Percentiles rank a stretch among this genome's conserved stretches.
phyloP scores from a whole-genome alignment of 2,797 vertebrate species.

The Brotogeris chrysoptera region DNA sequence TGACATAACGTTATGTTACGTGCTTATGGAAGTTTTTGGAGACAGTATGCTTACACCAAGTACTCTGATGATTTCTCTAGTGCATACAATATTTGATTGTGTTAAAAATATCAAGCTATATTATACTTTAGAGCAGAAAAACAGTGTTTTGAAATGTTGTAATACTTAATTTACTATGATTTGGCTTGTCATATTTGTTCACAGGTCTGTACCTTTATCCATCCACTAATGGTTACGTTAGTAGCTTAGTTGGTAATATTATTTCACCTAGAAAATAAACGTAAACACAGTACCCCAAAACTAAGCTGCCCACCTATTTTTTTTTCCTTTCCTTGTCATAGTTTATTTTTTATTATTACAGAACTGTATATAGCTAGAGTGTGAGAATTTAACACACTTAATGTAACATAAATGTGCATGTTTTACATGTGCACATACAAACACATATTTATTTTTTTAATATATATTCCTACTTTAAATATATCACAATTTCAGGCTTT shows the following conservation, averaged over 20 bases:
- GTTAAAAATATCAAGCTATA: background rate
- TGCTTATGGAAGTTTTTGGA: background rate
- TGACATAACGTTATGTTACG: background rate
- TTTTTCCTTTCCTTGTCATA: background rate
- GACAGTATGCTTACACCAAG: background rate
- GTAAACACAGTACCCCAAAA: background rate
- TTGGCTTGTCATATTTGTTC: background rate
- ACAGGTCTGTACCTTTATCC: background rate
- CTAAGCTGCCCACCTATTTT: background rate
- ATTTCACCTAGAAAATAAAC: background rate
- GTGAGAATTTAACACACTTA: background rate
- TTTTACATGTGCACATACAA: background rate
- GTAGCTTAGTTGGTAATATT: background rate
- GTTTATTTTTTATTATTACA: background rate
- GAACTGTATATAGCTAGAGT: background rate
- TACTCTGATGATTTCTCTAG: background rate
- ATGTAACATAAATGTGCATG: fast-evolving
- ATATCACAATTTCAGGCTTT: background rate
- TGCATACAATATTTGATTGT: background rate
- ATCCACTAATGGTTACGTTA: background rate
- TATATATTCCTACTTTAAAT: background rate
- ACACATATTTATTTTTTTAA: background rate
- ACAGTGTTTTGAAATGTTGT: background rate
- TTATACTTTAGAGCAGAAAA: background rate
- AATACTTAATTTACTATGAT: background rate